Evolutionary conservation across 2,888 invertebrate species (phyloP), one percentile per base, ranked within the genome.

Genomic region (Sinelater perroti): DNA sequence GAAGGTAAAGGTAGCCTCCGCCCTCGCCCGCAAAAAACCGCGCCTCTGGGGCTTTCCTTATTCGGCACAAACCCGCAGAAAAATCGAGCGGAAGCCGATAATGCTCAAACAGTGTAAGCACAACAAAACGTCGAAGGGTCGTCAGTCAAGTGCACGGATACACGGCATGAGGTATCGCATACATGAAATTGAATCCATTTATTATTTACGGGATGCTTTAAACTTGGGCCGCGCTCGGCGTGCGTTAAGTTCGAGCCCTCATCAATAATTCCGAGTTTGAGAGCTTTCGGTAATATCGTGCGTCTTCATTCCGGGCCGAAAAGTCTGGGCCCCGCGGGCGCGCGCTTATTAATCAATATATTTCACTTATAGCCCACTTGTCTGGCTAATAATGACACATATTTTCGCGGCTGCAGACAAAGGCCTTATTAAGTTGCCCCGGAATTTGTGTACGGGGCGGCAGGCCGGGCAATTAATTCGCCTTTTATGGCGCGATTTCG

Each of bases 231-330:
- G 44, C 18, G 18, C 20, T 38, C 16, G 30, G 18, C 46, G 46
- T 31, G 52, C 33, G 47, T 40, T 52, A 46, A 36, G 50, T 56
- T 56, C 45, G 42, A 50, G 52, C 38, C 46, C 47, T 57, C 52
- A 57, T 57, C 57, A 57, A 57, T 57, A 57, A 57, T 57, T 52
- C 57, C 14, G 28, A 53, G 46, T 57, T 52, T 57, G 51, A 57
- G 51, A 57, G 57, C 51, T 57, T 57, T 57, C 26, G 40, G 57
- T 47, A 57, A 57, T 57, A 57, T 57, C 57, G 42, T 57, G 46
- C 52, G 57, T 57, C 57, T 57, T 57, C 57, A 57, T 57, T 52
- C 33, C 13, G 16, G 28, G 46, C 47, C 49, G 47, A 57, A 57
- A 57, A 57, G 28, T 50, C 18, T 44, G 28, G 13, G 30, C 21